Conservation (phyloP, 2,797 vertebrate species). For the Acridotheres tristis region DNA sequence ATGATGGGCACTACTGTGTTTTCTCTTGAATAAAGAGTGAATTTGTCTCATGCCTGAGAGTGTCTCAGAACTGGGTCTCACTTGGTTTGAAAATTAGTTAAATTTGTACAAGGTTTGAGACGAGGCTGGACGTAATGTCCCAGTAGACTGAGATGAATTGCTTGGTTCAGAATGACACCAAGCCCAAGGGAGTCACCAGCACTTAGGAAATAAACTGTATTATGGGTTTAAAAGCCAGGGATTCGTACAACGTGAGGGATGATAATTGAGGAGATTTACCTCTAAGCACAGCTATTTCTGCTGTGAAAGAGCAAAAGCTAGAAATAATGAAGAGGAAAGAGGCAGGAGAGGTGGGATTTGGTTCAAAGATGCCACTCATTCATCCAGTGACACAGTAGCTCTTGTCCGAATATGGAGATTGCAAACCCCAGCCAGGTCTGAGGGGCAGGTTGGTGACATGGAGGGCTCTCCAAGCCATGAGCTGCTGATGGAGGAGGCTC, state of each 20-base stretch:
- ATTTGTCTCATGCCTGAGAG: not conserved
- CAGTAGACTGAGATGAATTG: not conserved
- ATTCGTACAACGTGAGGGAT: not conserved
- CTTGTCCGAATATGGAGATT: not conserved
- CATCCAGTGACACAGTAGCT: not conserved
- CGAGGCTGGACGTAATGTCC: not conserved
- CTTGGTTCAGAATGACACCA: not conserved
- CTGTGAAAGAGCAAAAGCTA: not conserved
- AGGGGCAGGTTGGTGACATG: not conserved
- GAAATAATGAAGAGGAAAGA: not conserved
- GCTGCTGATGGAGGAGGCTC: not conserved
- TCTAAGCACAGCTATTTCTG: not conserved
- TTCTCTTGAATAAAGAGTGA: not conserved
- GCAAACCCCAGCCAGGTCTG: not conserved
- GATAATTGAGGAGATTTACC: not conserved
- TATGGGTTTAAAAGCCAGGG: not conserved
- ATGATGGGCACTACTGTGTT: not conserved
- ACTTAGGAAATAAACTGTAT: not conserved
- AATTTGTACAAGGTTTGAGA: not conserved
- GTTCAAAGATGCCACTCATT: not conserved
- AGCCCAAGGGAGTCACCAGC: not conserved
- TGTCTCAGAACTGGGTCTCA: not conserved
- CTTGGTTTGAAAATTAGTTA: not conserved
- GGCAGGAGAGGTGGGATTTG: not conserved
- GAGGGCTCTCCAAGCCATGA: not conserved